phyloP scores from a whole-genome alignment of 2,113 vertebrate species.

The Paramisgurnus dabryanus region DNA sequence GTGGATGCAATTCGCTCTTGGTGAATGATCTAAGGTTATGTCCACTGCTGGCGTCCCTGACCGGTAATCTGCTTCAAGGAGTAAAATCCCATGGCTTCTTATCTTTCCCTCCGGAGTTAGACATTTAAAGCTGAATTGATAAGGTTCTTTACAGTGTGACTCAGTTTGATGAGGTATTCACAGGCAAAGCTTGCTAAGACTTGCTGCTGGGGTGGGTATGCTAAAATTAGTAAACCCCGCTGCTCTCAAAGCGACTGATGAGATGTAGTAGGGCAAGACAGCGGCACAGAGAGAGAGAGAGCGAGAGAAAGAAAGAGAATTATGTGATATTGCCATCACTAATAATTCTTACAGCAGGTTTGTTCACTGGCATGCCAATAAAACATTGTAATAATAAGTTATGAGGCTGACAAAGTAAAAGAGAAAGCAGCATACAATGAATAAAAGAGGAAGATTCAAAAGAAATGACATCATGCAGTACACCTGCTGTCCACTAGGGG shows the following conservation, averaged over 20 bases:
- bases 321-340: background rate
- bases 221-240: constrained; percentile 47
- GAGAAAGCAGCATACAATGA: background rate
- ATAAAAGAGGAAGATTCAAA: background rate
- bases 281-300: constrained; percentile 19
- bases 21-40: background rate
- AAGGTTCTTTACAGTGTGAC: constrained; percentile 9
- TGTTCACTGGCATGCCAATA: constrained; percentile 31
- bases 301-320: constrained; percentile 10
- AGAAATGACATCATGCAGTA: background rate
- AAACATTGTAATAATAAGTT: background rate
- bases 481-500: background rate
- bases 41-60: background rate
- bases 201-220: constrained; percentile 28
- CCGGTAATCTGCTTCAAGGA: constrained; percentile 8
- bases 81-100: constrained; percentile 13
- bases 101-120: constrained; percentile 14
- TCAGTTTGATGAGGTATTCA: constrained; percentile 41
- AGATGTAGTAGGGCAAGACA: constrained; percentile 9
- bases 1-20: too few species aligned
- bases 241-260: constrained; percentile 40
- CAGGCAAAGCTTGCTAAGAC: constrained; percentile 31
- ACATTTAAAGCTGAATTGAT: constrained; percentile 26
- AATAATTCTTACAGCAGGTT: constrained; percentile 10
- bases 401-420: background rate